phyloP scores from a whole-genome alignment of 2,113 vertebrate species.

The Picathartes gymnocephalus region DNA sequence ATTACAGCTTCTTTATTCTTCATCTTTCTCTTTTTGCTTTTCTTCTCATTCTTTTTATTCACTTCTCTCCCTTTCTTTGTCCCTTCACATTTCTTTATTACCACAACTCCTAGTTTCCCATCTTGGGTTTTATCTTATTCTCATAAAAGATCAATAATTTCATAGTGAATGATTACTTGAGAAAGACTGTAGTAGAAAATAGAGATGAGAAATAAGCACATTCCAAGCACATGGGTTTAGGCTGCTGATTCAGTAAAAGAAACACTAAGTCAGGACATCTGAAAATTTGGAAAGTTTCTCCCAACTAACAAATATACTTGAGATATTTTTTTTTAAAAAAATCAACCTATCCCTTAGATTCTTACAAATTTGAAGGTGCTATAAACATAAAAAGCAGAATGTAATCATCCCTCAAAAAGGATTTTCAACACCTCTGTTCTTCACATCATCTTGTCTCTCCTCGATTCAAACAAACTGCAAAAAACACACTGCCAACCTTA shows the following conservation, averaged over 20 bases:
- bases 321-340: neutral
- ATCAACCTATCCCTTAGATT: neutral
- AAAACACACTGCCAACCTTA: slow-evolving; percentile 20
- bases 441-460: slow-evolving; percentile 9
- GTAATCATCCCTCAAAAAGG: neutral
- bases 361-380: neutral
- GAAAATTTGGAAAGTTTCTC: neutral
- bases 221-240: neutral
- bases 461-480: neutral
- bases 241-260: neutral
- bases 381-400: neutral
- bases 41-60: neutral
- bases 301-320: neutral
- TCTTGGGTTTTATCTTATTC: neutral
- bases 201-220: neutral
- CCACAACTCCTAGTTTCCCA: neutral
- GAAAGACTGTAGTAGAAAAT: neutral
- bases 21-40: neutral
- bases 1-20: neutral
- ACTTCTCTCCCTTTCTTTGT: neutral
- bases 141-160: neutral
- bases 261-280: neutral
- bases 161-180: neutral
- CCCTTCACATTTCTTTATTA: neutral
- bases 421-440: slow-evolving; percentile 29